These are phyloP conservation scores for Sipha maydis DNA, from an alignment of 2,888 invertebrate genomes.

Conservation along the genomic window DNA sequence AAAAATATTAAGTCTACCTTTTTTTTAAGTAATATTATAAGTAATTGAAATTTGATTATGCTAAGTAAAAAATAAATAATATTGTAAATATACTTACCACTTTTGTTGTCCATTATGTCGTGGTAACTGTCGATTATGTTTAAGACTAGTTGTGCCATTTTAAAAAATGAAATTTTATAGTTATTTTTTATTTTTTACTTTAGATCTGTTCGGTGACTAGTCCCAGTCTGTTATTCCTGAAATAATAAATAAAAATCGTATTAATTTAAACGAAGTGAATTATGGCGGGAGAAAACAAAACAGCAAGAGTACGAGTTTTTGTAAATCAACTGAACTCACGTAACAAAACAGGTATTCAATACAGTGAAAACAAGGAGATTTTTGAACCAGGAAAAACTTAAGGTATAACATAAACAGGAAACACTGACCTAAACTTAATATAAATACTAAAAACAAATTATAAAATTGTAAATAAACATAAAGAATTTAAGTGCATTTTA, in stretches of 20 bases:
- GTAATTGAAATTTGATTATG: slow-evolving; percentile 11
- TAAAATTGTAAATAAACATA: slow-evolving; percentile 4
- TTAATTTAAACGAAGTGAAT: background rate
- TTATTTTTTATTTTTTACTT: background rate
- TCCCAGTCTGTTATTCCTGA: slow-evolving; percentile 17
- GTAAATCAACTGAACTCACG: background rate
- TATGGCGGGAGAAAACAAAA: background rate
- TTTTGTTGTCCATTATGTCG: slow-evolving; percentile 85
- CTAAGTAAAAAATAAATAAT: background rate
- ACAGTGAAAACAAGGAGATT: slow-evolving; percentile 37
- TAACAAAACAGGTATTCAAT: slow-evolving; percentile 34
- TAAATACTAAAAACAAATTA: slow-evolving; percentile 17
- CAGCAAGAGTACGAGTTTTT: background rate
- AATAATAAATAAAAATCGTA: slow-evolving; percentile 32
- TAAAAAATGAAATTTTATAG: slow-evolving; percentile 63
- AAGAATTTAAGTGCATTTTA: background rate
- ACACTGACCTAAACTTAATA: background rate
- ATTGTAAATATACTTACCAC: slow-evolving; percentile 69
- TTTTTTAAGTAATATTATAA: slow-evolving; percentile 12
- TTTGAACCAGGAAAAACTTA: slow-evolving; percentile 51
- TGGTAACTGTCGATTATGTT: slow-evolving; percentile 75
- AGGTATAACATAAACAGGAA: slow-evolving; percentile 48
- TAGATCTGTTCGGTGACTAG: slow-evolving; percentile 8
- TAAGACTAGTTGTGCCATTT: slow-evolving; percentile 73
- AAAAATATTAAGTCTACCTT: background rate